These are phyloP conservation scores for Rissa tridactyla DNA, from an alignment of 2,113 vertebrate species.

Conservation along the genomic window DNA sequence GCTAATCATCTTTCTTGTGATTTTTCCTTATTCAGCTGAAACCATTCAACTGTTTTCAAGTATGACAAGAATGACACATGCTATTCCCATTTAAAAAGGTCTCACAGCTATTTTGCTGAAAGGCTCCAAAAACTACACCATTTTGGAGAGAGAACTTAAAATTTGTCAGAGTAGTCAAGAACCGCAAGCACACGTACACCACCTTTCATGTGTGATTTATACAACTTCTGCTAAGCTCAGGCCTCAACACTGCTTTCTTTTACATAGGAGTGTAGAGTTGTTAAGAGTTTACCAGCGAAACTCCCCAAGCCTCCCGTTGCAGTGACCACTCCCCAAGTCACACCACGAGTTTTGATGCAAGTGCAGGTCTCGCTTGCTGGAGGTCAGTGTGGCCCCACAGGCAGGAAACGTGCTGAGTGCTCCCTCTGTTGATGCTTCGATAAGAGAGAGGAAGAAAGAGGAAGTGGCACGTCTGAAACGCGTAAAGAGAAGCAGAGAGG, in stretches of 20 bases:
- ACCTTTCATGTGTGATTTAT: neutral
- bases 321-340: neutral
- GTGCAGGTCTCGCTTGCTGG: neutral
- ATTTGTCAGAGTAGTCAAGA: neutral
- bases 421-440: neutral
- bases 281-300: neutral
- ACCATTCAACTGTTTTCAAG: neutral
- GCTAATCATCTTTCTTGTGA: neutral
- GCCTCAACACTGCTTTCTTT: neutral
- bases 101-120: neutral
- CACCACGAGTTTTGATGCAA: neutral
- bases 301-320: neutral
- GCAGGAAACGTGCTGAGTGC: conserved; percentile 15
- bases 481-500: neutral
- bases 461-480: neutral
- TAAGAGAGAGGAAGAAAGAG: neutral
- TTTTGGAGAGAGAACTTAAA: neutral
- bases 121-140: neutral
- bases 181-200: neutral
- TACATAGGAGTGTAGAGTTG: accelerated
- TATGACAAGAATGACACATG: neutral
- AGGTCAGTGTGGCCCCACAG: neutral
- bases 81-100: neutral
- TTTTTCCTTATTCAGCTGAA: neutral
- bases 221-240: neutral